phyloP scores from a whole-genome alignment of 92 coral and sea anemone species.

The Epizoanthus stellaris region DNA sequence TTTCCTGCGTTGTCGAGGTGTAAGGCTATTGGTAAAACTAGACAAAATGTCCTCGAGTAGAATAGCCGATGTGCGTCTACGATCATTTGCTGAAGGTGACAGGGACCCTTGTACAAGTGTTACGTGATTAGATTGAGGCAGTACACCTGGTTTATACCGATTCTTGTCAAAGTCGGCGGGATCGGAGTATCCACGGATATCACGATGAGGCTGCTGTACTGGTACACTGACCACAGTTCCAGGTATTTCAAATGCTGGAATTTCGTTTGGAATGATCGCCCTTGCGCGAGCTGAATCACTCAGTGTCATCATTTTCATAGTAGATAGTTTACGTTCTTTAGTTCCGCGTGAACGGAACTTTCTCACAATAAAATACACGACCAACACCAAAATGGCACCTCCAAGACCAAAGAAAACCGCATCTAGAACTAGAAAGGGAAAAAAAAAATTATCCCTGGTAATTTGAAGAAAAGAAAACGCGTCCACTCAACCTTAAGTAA shows the following conservation, averaged over 20 bases:
- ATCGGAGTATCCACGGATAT: slow-evolving; percentile 21
- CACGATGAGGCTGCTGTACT: slow-evolving; percentile 28
- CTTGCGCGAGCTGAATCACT: slow-evolving; percentile 37
- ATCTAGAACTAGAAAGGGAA: slow-evolving; percentile 19
- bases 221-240: slow-evolving; percentile 8
- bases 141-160: slow-evolving; percentile 14
- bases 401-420: slow-evolving; percentile 36
- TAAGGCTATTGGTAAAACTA: background rate
- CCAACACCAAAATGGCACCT: slow-evolving; percentile 15
- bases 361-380: slow-evolving; percentile 23
- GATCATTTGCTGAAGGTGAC: background rate
- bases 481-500: background rate
- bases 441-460: background rate
- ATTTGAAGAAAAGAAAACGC: background rate
- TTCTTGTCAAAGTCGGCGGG: slow-evolving; percentile 34
- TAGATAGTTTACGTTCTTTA: background rate
- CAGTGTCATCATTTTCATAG: background rate
- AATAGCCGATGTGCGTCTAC: background rate
- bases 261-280: slow-evolving; percentile 25
- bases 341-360: slow-evolving; percentile 27
- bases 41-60: slow-evolving; percentile 17
- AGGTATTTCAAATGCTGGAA: slow-evolving; percentile 31
- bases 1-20: slow-evolving; percentile 34
- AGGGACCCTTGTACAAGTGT: slow-evolving; percentile 13
- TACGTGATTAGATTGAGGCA: slow-evolving; percentile 24